phyloP scores from a whole-genome alignment of 2,888 invertebrate genomes.

The Dynastes hyllus region DNA sequence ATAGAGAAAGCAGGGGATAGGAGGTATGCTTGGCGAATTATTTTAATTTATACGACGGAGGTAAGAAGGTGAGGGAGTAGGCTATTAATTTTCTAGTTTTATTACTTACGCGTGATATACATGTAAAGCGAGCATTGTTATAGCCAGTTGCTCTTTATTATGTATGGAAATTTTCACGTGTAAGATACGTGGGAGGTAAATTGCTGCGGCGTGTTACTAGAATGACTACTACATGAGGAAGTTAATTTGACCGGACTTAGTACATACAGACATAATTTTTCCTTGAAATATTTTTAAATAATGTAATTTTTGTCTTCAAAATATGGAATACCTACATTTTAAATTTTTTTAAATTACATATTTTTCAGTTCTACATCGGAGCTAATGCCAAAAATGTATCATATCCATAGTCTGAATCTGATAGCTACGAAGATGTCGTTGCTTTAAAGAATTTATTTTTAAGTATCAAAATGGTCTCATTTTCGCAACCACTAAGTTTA shows the following conservation, averaged over 20 bases:
- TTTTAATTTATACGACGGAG: slow-evolving; percentile 31
- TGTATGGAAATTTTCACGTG: slow-evolving; percentile 9
- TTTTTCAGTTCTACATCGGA: too few relatives aligned
- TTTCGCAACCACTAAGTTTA: too few relatives aligned
- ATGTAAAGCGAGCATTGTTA: slow-evolving; percentile 8
- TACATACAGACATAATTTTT: too few relatives aligned
- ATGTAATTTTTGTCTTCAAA: too few relatives aligned
- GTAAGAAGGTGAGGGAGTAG: not conserved
- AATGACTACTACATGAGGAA: not conserved
- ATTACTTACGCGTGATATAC: slow-evolving; percentile 21
- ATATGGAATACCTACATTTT: too few relatives aligned
- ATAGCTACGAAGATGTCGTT: too few relatives aligned
- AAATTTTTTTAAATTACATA: too few relatives aligned
- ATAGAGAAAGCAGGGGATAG: not conserved
- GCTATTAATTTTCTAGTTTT: slow-evolving; percentile 38
- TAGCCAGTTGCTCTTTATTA: not conserved
- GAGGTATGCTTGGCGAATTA: slow-evolving; percentile 4
- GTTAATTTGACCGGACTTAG: not conserved
- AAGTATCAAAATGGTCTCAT: too few relatives aligned
- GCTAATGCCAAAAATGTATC: too few relatives aligned
- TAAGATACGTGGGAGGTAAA: not conserved
- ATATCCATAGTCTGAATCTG: too few relatives aligned
- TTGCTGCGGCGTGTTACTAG: not conserved
- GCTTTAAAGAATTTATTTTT: too few relatives aligned
- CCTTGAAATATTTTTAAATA: too few relatives aligned